Evolutionary conservation across 2,113 vertebrate genomes (phyloP).

Genomic region (Climacteris rufus): DNA sequence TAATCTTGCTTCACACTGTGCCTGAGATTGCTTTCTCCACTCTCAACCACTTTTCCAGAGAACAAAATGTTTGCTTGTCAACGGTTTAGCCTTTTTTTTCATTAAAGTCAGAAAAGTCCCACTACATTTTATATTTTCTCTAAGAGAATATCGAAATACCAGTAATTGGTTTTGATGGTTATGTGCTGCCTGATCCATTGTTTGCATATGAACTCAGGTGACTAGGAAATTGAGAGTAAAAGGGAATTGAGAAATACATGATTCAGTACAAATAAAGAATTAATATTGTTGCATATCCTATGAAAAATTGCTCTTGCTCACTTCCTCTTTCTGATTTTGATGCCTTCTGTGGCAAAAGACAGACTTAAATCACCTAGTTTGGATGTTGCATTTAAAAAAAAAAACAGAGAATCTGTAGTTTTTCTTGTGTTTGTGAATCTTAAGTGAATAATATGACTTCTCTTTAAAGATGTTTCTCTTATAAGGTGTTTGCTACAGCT

Average conservation of each 20-base stretch:
- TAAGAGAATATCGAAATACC: not conserved
- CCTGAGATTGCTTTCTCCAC: not conserved
- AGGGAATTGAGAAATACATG: not conserved
- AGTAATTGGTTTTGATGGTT: not conserved
- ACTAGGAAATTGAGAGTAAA: not conserved
- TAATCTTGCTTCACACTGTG: slow-evolving; percentile 34
- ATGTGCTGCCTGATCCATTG: not conserved
- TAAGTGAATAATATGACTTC: not conserved
- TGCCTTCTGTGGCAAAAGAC: not conserved
- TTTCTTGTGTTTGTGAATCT: not conserved
- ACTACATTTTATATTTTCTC: not conserved
- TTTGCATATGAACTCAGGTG: not conserved
- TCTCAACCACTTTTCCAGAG: not conserved
- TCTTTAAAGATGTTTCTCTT: not conserved
- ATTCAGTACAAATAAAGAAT: not conserved
- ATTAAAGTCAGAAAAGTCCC: not conserved
- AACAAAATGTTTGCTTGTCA: not conserved
- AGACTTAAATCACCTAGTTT: not conserved
- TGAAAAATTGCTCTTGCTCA: not conserved
- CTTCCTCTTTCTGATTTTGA: not conserved
- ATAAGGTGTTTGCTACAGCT: not conserved
- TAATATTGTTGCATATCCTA: accelerated
- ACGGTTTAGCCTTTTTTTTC: not conserved
- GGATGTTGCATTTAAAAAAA: not conserved
- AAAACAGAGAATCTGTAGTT: not conserved